Base-by-base conservation (phyloP, 2,113 vertebrate genomes). In the Callionymus lyra region DNA sequence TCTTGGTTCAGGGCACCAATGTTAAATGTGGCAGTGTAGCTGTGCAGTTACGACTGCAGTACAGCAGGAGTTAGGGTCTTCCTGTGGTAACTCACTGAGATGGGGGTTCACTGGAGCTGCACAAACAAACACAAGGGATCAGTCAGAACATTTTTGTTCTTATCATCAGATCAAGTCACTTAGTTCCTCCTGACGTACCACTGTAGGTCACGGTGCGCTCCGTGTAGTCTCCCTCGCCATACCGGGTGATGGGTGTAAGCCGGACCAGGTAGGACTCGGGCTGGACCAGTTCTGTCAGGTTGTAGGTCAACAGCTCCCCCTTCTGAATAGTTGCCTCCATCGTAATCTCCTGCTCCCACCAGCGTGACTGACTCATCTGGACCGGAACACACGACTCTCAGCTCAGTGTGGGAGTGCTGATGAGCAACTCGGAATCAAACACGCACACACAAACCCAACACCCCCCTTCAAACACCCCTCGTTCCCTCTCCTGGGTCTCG, bases 81-180 rank as follows among this genome's bases (percentile, higher is more conserved):
- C 21, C 21, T 27, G 4, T 27, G 21, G 16, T 4, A 19, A 86
- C 86, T 88, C 46, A 88, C 86, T 82, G 70, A 86, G 83, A 48
- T 82, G 81, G 43, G 85, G 84, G 64, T 86, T 88, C 9, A 84
- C 81, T 9, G 86, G 86, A 71, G 80, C 86, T 86, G 80, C 49
- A 65, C 59, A 70, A 33, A 17, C 59, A 65, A 12, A 59, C 49
- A 39, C 60, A 40, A 50, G 3, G n/a, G n/a, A 51, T 21, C 11
- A 15, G 46, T 52, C 21, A 50, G 16, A 51, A 6, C 8, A n/a
- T n/a, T n/a, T n/a, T n/a, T n/a, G n/a, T n/a, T n/a, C n/a, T n/a
- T n/a, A n/a, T n/a, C n/a, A n/a, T 13, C 18, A 27, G 19, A 6
- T 13, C 4, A 21, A 27, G 9, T 2, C 12, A 13, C 17, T 12